Evolutionary conservation across 1,140 invertebrate species (phyloP).

Genomic region (Sycophila sp.): DNA sequence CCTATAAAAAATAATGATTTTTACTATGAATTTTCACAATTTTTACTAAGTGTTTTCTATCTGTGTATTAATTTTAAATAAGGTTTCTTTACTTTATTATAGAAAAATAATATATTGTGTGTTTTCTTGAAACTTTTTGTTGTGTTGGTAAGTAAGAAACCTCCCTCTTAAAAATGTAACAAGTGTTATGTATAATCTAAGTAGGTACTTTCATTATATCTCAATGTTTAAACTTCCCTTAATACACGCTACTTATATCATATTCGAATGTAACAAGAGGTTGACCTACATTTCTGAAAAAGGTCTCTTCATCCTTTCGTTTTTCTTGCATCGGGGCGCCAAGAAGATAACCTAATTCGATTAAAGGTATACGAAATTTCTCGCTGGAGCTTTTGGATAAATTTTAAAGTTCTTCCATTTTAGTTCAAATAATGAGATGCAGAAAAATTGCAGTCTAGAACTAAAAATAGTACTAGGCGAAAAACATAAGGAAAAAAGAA

Average conservation of each 20-base stretch:
- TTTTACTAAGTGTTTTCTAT: no score
- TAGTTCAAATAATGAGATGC: slow-evolving; percentile 4
- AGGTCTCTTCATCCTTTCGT: not conserved
- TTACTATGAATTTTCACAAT: no score
- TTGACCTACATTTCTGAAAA: slow-evolving; percentile 8
- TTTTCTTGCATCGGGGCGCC: not conserved
- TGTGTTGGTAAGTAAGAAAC: no score
- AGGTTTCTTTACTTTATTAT: no score
- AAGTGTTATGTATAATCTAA: no score
- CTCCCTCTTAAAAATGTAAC: no score
- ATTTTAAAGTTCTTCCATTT: slow-evolving; percentile 47
- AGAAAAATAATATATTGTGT: no score
- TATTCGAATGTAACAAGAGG: not conserved
- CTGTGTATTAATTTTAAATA: no score
- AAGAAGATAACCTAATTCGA: slow-evolving; percentile 49
- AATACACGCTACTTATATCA: not conserved
- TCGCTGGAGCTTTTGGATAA: slow-evolving; percentile 38
- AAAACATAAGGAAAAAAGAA: no score
- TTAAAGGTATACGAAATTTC: slow-evolving; percentile 48
- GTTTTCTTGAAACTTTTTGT: no score
- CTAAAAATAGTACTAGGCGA: not conserved
- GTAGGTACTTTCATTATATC: no score
- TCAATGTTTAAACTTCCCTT: slow-evolving; percentile 5
- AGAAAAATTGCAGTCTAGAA: not conserved
- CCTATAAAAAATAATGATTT: no score